These are phyloP conservation scores for Lepisosteus oculatus DNA, from an alignment of 2,113 vertebrate genomes.

Conservation along the genomic window DNA sequence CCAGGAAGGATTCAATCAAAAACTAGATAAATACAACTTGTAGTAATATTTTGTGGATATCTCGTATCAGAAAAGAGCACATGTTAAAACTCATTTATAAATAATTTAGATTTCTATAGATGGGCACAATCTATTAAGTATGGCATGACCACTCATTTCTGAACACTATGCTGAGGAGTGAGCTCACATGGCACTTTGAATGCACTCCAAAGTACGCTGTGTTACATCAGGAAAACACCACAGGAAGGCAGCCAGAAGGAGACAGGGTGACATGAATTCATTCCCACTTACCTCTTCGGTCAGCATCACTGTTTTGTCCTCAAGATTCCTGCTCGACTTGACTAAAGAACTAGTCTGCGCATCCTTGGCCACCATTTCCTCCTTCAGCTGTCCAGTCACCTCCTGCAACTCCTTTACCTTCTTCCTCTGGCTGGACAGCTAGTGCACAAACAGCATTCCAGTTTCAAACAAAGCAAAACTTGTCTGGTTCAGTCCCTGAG, in stretches of 20 bases:
- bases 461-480: conserved; percentile 19
- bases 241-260: background rate
- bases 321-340: conserved; percentile 19
- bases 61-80: background rate
- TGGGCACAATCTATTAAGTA: background rate
- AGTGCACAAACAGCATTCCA: conserved; percentile 17
- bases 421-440: conserved; percentile 24
- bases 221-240: background rate
- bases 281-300: conserved; percentile 31
- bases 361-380: conserved; percentile 19
- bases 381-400: conserved; percentile 23
- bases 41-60: background rate
- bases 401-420: conserved; percentile 35
- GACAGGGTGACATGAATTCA: background rate
- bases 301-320: conserved; percentile 24
- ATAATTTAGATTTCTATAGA: background rate
- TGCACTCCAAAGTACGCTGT: background rate
- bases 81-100: background rate
- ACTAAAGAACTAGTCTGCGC: conserved; percentile 23
- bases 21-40: background rate
- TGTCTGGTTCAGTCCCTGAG: conserved; percentile 1
- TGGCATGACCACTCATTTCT: background rate
- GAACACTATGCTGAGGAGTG: background rate
- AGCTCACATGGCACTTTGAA: background rate
- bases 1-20: background rate